phyloP scores from a whole-genome alignment of 2,888 invertebrate species.

The Archips crataeganus region DNA sequence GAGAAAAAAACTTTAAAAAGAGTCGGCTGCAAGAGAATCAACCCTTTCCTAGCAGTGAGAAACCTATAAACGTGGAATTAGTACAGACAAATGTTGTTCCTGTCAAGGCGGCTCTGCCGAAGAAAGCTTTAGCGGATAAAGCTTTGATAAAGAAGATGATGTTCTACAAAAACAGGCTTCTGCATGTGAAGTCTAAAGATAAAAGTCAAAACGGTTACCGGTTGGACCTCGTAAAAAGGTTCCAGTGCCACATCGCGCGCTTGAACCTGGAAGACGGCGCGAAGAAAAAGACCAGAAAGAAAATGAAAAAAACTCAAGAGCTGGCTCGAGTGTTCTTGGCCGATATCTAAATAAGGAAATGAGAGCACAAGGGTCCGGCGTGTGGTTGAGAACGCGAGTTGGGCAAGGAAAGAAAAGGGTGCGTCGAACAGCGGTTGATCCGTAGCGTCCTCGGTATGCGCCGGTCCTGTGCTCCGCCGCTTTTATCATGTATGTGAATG shows the following conservation, averaged over 20 bases:
- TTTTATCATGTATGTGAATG: constrained; percentile 74
- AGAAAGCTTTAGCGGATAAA: neutral
- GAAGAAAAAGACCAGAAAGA: constrained; percentile 63
- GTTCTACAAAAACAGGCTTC: constrained; percentile 7
- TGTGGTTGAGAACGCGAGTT: constrained; percentile 11
- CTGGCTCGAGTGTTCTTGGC: constrained; percentile 70
- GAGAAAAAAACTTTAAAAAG: constrained; percentile 53
- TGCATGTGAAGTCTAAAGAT: neutral
- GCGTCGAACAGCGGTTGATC: constrained; percentile 44
- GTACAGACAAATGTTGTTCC: neutral
- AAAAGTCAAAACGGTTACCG: neutral
- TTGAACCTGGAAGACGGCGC: constrained; percentile 40
- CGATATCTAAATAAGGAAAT: constrained; percentile 63
- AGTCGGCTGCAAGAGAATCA: constrained; percentile 53
- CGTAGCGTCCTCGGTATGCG: constrained; percentile 65
- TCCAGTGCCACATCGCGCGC: neutral
- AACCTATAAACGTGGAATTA: neutral
- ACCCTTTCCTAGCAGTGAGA: constrained; percentile 21
- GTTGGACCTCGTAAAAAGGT: neutral
- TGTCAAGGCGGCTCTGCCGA: neutral
- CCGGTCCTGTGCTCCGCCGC: constrained; percentile 73
- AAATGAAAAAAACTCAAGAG: constrained; percentile 64
- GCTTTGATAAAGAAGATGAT: neutral
- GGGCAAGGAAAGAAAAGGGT: constrained; percentile 18
- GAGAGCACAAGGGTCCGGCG: constrained; percentile 34